Percentiles rank a stretch among this genome's conserved stretches.
These are phyloP conservation scores for Dipodomys ordii DNA, from an alignment of 2,113 vertebrate species.

Conservation along the genomic window DNA sequence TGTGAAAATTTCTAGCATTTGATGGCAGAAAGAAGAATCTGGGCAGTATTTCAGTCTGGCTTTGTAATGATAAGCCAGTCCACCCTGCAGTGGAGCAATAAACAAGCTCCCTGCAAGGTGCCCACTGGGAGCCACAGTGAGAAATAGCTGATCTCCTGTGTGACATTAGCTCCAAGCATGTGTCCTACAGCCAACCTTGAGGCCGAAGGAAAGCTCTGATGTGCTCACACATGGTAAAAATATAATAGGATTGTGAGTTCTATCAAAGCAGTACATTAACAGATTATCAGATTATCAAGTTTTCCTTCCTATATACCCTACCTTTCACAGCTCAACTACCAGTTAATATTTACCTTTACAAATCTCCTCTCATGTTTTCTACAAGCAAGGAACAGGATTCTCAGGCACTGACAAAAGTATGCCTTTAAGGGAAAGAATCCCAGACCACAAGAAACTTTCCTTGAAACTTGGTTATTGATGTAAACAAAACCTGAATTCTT, in stretches of 20 bases:
- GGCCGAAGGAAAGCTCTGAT: conserved; percentile 63
- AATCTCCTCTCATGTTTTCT: conserved; percentile 64
- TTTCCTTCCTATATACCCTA: conserved; percentile 65
- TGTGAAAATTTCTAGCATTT: conserved; percentile 74
- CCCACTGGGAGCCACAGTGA: conserved; percentile 77
- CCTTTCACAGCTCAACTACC: conserved; percentile 60
- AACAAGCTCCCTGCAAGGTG: conserved; percentile 81
- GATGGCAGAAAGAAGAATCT: conserved; percentile 65
- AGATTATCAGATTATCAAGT: conserved; percentile 74
- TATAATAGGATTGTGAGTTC: conserved; percentile 52
- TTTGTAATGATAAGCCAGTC: conserved; percentile 65
- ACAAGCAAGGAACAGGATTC: conserved; percentile 44
- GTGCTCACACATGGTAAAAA: conserved; percentile 55
- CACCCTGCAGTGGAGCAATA: conserved; percentile 58
- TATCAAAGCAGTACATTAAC: conserved; percentile 55
- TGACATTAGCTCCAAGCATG: conserved; percentile 76
- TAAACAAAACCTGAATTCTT: conserved; percentile 10
- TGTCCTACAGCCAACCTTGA: conserved; percentile 85
- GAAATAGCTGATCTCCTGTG: conserved; percentile 82
- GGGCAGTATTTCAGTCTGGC: conserved; percentile 69
- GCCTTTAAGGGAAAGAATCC: neutral
- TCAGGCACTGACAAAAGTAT: conserved; percentile 62
- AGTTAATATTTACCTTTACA: conserved; percentile 63
- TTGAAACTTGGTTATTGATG: neutral
- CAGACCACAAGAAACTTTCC: conserved; percentile 20